These are phyloP conservation scores for Oryzias sinensis DNA, from an alignment of 2,797 vertebrate genomes.

Conservation along the genomic window DNA sequence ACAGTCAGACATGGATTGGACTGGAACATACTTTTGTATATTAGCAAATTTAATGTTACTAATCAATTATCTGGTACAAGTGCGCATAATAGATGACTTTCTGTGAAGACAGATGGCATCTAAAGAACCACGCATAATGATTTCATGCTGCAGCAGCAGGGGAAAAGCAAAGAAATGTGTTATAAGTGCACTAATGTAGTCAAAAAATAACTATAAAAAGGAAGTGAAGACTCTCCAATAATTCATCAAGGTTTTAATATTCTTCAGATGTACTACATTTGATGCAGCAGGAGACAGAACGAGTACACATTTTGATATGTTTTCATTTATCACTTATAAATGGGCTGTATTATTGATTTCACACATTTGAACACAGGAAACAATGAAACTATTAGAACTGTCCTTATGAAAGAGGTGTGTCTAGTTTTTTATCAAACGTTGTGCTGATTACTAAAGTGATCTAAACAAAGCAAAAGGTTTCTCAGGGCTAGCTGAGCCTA, in stretches of 20 bases:
- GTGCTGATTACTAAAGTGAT: too few species aligned
- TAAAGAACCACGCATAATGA: background rate
- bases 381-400: too few species aligned
- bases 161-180: constrained; percentile 1
- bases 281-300: background rate
- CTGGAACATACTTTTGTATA: constrained; percentile 25
- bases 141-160: background rate
- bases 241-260: background rate
- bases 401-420: too few species aligned
- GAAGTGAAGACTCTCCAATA: constrained; percentile 2
- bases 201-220: background rate
- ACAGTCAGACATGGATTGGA: constrained; percentile 25
- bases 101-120: constrained; percentile 4
- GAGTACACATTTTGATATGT: too few species aligned
- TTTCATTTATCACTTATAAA: too few species aligned
- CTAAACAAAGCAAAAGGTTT: too few species aligned
- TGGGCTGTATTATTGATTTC: too few species aligned
- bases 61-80: constrained; percentile 11
- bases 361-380: too few species aligned
- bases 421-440: too few species aligned
- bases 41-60: constrained; percentile 24
- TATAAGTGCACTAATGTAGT: constrained; percentile 3
- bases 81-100: constrained; percentile 19
- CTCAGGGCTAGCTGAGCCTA: too few species aligned
- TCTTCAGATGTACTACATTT: background rate